Conservation (phyloP, 2,888 invertebrate species). For the Hyalella azteca region DNA sequence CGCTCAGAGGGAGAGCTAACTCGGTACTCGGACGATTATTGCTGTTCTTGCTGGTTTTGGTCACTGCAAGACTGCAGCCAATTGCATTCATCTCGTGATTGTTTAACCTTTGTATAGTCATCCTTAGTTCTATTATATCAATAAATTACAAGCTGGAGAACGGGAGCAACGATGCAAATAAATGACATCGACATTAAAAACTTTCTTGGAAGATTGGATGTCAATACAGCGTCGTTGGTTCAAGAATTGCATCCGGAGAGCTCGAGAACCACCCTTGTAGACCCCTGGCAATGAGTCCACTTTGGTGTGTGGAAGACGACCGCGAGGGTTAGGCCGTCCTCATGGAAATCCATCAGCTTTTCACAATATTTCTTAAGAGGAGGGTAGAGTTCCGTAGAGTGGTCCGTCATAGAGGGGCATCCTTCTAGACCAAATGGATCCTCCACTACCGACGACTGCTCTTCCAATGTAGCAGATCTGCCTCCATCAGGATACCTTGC, state of each 20-base stretch:
- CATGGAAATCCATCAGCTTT: conserved; percentile 37
- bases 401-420: background rate
- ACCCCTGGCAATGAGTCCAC: background rate
- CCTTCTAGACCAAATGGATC: conserved; percentile 11
- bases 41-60: background rate
- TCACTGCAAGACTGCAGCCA: background rate
- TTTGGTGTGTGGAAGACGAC: background rate
- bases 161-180: background rate
- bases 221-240: background rate
- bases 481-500: too few species aligned
- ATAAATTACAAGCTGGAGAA: background rate
- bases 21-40: conserved; percentile 13
- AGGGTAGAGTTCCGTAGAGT: conserved; percentile 33
- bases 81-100: background rate
- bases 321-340: background rate
- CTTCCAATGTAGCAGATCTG: too few species aligned
- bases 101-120: too few species aligned
- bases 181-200: background rate
- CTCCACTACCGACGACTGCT: too few species aligned
- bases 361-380: conserved; percentile 39
- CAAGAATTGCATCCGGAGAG: background rate
- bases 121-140: too few species aligned
- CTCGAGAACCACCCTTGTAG: background rate
- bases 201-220: conserved; percentile 11
- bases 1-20: conserved; percentile 13